phyloP scores from a whole-genome alignment of 2,888 invertebrate genomes.

The Macaria notata region DNA sequence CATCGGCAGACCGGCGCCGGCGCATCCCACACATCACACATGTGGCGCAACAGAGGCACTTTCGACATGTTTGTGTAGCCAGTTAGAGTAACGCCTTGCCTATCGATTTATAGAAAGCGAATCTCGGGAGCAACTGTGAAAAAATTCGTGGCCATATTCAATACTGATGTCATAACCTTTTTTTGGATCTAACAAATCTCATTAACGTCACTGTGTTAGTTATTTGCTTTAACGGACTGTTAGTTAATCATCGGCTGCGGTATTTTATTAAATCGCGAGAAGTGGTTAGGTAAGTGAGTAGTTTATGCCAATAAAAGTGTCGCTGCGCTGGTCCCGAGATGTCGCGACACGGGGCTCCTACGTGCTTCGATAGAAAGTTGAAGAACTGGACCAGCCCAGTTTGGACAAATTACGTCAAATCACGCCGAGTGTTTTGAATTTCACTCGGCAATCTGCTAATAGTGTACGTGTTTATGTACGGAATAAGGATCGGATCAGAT shows the following conservation, averaged over 20 bases:
- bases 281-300: constrained; percentile 34
- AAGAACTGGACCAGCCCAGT: constrained; percentile 72
- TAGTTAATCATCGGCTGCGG: constrained; percentile 22
- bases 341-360: constrained; percentile 59
- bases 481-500: constrained; percentile 6
- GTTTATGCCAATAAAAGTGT: constrained; percentile 46
- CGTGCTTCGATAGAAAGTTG: constrained; percentile 75
- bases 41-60: constrained; percentile 78
- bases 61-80: constrained; percentile 74
- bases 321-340: constrained; percentile 49
- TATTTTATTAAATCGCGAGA: constrained; percentile 32
- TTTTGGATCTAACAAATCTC: constrained; percentile 36
- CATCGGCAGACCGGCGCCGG: constrained; percentile 62
- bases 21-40: constrained; percentile 79
- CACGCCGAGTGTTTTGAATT: constrained; percentile 56
- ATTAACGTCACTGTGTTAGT: constrained; percentile 43
- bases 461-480: constrained; percentile 8
- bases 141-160: constrained; percentile 41
- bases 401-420: constrained; percentile 59
- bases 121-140: constrained; percentile 50
- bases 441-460: constrained; percentile 41
- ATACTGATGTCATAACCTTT: constrained; percentile 48
- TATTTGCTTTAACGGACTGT: constrained; percentile 25
- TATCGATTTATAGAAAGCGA: constrained; percentile 68
- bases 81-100: constrained; percentile 64